These are phyloP conservation scores for Ramphastos sulfuratus DNA, from an alignment of 2,113 vertebrate genomes.

Conservation along the genomic window DNA sequence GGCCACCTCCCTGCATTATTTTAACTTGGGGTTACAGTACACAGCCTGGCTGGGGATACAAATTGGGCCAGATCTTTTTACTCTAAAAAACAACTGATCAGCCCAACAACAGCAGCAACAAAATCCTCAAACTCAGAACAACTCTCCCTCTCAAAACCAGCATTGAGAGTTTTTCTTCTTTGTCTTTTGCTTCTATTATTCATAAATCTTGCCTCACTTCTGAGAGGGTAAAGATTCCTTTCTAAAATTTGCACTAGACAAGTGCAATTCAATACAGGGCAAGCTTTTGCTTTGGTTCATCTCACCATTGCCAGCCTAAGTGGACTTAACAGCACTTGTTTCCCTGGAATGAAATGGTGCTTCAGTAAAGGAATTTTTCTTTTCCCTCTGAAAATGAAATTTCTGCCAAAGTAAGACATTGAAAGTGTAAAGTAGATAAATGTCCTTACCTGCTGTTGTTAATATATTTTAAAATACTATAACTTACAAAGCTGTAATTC, in stretches of 20 bases:
- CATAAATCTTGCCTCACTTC: neutral
- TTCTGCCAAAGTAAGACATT: neutral
- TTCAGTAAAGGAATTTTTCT: neutral
- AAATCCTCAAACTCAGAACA: neutral
- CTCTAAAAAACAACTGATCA: neutral
- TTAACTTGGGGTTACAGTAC: neutral
- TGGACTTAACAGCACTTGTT: neutral
- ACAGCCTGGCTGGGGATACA: neutral
- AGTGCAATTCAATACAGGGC: neutral
- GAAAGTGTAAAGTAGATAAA: neutral
- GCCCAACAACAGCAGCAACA: neutral
- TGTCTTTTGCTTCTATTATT: neutral
- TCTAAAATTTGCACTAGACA: neutral
- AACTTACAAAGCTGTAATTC: neutral
- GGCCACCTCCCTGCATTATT: neutral
- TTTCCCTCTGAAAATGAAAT: neutral
- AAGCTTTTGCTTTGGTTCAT: neutral
- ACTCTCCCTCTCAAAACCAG: neutral
- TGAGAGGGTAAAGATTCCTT: neutral
- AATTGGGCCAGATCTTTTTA: neutral
- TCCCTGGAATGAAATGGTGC: neutral
- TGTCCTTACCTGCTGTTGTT: neutral
- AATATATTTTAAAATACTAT: neutral
- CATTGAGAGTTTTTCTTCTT: neutral
- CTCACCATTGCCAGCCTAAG: neutral